Base-by-base conservation (phyloP, 64 coral and sea anemone genomes). In the Montipora sp. region DNA sequence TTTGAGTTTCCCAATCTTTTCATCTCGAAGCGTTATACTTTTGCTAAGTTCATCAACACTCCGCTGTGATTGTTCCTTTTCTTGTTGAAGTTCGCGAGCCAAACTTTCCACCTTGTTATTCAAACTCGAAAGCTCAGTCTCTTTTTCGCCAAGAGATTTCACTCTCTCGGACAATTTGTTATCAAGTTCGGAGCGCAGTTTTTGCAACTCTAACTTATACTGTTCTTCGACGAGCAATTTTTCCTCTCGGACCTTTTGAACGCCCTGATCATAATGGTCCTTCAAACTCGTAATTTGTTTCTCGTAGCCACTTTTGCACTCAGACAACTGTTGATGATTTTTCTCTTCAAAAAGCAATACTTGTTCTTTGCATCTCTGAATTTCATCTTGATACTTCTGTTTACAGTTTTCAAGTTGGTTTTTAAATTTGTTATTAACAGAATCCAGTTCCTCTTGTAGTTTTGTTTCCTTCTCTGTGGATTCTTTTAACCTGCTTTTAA, bases 21-120 rank as follows among this genome's bases (percentile, higher is more conserved):
- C 91, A 75, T 96, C 93, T 83, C 95, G 86, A 14, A 96, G 77
- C 50, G 92, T 91, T 27, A 96, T 91, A 75, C 88, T 96, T 76
- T 96, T 90, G 27, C 60, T 87, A 16, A 96, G 89, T 81, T 96
- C 95, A 24, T 96, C 92, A 15, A 96, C 47, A 47, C 22, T 90
- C 43, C 93, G 74, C 65, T 96, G 60, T 3, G 80, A 71, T 48
- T 89, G 75, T 50, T 91, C 92, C 22, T 82, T 94, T 45, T 90
- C 75, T 65, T 21, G 14, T 44, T 77, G 73, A 53, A 96, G 51
- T 70, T 94, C 18, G 21, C 77, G 46, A 21, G 47, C 78, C 68
- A 96, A 63, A n/a, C 80, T 77, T 13, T 94, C 57, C 49, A 77
- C 83, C 51, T 83, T 90, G 74, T 91, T 84, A 5, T 70, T 90